Conservation (phyloP, 1,140 invertebrate species). For the Eriosoma lanigerum region DNA sequence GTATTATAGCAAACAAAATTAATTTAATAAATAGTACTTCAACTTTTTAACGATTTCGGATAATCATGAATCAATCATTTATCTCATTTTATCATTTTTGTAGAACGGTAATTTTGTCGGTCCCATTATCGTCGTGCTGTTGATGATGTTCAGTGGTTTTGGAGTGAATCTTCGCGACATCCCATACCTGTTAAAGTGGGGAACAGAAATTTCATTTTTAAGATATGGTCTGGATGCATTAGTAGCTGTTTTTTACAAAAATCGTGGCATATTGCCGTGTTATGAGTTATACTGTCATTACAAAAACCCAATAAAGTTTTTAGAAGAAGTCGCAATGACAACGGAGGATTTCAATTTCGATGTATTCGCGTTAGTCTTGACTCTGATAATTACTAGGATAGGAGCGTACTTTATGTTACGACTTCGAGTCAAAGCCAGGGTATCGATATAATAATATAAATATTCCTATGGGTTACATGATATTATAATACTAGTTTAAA, state of each 20-base stretch:
- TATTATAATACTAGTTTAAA: no score
- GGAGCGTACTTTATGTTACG: slow-evolving; percentile 77
- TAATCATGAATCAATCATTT: not conserved
- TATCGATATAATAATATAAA: slow-evolving; percentile 56
- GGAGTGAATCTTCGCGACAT: slow-evolving; percentile 75
- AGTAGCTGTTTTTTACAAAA: slow-evolving; percentile 80
- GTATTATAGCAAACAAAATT: no score
- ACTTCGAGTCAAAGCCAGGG: slow-evolving; percentile 69
- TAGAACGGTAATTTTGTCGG: slow-evolving; percentile 81
- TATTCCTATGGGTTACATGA: no score
- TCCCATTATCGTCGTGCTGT: slow-evolving; percentile 73
- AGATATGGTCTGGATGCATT: slow-evolving; percentile 84
- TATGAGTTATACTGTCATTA: slow-evolving; percentile 72
- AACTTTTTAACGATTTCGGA: no score
- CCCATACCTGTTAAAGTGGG: slow-evolving; percentile 81
- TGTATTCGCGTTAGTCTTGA: slow-evolving; percentile 70
- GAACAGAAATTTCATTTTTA: slow-evolving; percentile 83
- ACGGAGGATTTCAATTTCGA: slow-evolving; percentile 83
- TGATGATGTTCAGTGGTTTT: slow-evolving; percentile 88
- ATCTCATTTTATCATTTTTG: slow-evolving; percentile 48
- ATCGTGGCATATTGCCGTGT: slow-evolving; percentile 69
- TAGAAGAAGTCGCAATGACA: slow-evolving; percentile 77
- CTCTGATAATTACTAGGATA: slow-evolving; percentile 71
- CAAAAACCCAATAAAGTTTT: slow-evolving; percentile 71
- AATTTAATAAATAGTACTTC: no score